Evolutionary conservation across 2,888 invertebrate genomes (phyloP), one percentile per base, ranked within the genome.

Genomic region (Pollenia amentaria): DNA sequence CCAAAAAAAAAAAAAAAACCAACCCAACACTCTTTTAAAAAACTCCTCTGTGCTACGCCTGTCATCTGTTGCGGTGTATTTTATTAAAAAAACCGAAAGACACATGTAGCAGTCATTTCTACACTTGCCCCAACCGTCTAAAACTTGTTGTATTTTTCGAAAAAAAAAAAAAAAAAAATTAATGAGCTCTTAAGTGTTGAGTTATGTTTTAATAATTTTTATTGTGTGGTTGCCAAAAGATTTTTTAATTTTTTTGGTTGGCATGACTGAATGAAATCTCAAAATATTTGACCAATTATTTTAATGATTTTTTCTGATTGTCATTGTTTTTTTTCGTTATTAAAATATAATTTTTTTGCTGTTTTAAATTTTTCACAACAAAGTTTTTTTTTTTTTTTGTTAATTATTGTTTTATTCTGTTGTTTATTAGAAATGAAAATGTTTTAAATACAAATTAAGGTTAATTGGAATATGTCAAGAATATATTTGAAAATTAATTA

Each of bases 151-250:
- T 48, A 14, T 62, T 72, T 4, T 55, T 67, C 29, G n/a, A 65
- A 18, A 18, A 53, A 57, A 29, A 55, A 2, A 53, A 21, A 14
- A 21, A 76, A 14, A 51, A 67, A 80, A 53, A 85, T 84, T 87
- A 87, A 87, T 88, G 88, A 86, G 77, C 83, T 88, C 82, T 82
- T 86, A 87, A 86, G 88, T 88, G 88, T 84, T 85, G 88, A 88
- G 87, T 87, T 87, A 85, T 85, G 85, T 85, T 76, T 76, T 72
- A 84, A 85, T 86, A 85, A 80, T 75, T 77, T 83, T 83, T 84
- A 38, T 73, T 67, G 53, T 79, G 7, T 14, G 42, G 40, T 65
- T 88, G 83, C 87, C 87, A 87, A 87, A 78, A n/a, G n/a, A n/a
- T n/a, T 57, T 73, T 40, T 51, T 38, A 12, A 44, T 62, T 65